Base-by-base conservation (phyloP, 2,888 invertebrate genomes). In the Dusona sp. region DNA sequence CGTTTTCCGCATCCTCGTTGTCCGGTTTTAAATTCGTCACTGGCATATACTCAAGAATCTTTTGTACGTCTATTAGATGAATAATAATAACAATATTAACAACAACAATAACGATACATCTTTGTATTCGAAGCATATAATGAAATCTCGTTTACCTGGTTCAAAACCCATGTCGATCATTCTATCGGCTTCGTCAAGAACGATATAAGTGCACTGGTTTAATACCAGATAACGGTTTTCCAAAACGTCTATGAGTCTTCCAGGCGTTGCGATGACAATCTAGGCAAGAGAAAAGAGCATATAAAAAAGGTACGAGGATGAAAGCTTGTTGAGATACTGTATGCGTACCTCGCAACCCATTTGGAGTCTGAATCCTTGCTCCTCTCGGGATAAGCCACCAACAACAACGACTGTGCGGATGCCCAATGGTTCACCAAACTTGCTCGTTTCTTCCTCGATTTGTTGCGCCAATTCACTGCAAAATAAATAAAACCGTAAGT, bases 91-190 rank as follows among this genome's bases (percentile, higher is more conserved):
- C 7, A 42, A 36, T 2, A 42, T n/a, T 73, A 22, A 11, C 3
- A 33, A 9, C 25, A 38, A 74, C 36, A 25, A 33, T 57, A 11
- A 54, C 22, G n/a, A 22, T 22, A 57, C 57, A 11, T 54, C 9
- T 25, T 22, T 19, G 54, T 8, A 22, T 9, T 11, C 16, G 9
- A 38, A 61, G 42, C 2, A 16, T 65, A 1, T n/a, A 16, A 51
- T n/a, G n/a, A 61, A 84, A 84, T 82, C 22, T 87, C 95, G 95
- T 36, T 78, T 90, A 94, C 94, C 94, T 64, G 99, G 98, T 94
- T 99, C 99, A 93, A 99, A 99, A 93, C 99, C 99, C 98, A 99
- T 99, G 95, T 99, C 99, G 94, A 99, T 99, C 99, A 99, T 99
- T 93, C 99, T 97, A 95, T 99, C 99, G 48, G 99, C 99, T 95